Conservation (phyloP, 2,113 vertebrate genomes). For the Cololabis saira region DNA sequence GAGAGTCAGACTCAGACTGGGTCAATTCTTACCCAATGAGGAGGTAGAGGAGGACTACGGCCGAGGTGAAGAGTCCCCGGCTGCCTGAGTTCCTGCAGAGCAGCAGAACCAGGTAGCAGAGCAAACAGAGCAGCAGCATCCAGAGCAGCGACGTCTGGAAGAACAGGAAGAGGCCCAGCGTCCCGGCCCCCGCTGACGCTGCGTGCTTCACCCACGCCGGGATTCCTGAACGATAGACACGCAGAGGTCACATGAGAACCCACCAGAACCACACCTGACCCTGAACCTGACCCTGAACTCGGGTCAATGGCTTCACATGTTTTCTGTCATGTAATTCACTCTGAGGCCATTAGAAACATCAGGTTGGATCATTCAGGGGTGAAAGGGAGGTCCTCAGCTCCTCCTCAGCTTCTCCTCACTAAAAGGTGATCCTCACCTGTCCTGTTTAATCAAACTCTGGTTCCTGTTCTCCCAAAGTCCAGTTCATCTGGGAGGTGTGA, state of each 20-base stretch:
- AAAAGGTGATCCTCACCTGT: too few relatives aligned
- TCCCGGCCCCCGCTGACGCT: slow-evolving; percentile 81
- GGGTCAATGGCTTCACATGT: too few relatives aligned
- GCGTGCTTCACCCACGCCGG: slow-evolving; percentile 85
- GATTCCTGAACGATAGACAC: slow-evolving; percentile 68
- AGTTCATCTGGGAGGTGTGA: too few relatives aligned
- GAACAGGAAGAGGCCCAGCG: slow-evolving; percentile 88
- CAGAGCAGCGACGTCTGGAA: slow-evolving; percentile 89
- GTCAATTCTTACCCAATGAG: slow-evolving; percentile 84
- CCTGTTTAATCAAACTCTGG: too few relatives aligned
- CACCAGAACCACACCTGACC: not conserved
- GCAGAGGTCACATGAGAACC: not conserved
- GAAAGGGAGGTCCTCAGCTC: too few relatives aligned
- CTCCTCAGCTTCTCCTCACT: too few relatives aligned
- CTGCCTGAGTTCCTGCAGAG: slow-evolving; percentile 83
- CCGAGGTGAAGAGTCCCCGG: slow-evolving; percentile 86
- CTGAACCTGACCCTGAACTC: not conserved
- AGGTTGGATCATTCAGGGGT: too few relatives aligned
- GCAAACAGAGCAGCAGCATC: slow-evolving; percentile 86
- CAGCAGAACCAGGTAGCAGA: slow-evolving; percentile 89
- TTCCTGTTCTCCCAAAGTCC: too few relatives aligned
- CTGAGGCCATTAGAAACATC: too few relatives aligned
- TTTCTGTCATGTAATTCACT: too few relatives aligned
- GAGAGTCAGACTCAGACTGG: too few relatives aligned
- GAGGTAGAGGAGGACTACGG: slow-evolving; percentile 88